Conservation (phyloP, 1,140 invertebrate species). For the Lethrus apterus region DNA sequence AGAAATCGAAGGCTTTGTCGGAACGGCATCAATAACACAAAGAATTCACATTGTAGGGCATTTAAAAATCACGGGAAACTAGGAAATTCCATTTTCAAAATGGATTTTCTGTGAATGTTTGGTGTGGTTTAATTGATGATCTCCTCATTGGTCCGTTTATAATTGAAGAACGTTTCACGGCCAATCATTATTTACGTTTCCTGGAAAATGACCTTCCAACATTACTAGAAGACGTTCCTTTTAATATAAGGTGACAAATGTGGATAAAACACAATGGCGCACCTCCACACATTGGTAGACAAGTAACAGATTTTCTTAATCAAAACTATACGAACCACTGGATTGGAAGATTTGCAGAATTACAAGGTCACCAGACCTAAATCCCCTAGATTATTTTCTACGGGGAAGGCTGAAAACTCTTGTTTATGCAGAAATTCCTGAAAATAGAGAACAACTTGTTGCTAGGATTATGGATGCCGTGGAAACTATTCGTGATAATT, state of each 20-base stretch:
- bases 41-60: conserved; percentile 9
- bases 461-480: too few relatives aligned
- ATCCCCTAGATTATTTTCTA: conserved; percentile 4
- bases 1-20: conserved; percentile 10
- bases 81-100: conserved; percentile 4
- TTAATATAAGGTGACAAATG: conserved; percentile 4
- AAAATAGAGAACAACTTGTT: too few relatives aligned
- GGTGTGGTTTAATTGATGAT: conserved; percentile 7
- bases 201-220: conserved; percentile 6
- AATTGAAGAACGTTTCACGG: conserved; percentile 5
- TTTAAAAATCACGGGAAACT: neutral
- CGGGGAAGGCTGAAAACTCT: conserved; percentile 14
- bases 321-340: conserved; percentile 8
- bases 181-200: conserved; percentile 9
- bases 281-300: conserved; percentile 8
- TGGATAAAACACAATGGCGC: conserved; percentile 11
- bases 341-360: conserved; percentile 7
- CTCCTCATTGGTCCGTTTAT: conserved; percentile 5
- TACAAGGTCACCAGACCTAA: conserved; percentile 5
- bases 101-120: conserved; percentile 11
- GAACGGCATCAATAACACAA: conserved; percentile 7
- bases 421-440: too few relatives aligned
- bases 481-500: too few relatives aligned
- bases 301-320: conserved; percentile 7
- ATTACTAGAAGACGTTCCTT: conserved; percentile 13